These are phyloP conservation scores for Urocynchramus pylzowi DNA, from an alignment of 2,113 vertebrate species.

Conservation along the genomic window DNA sequence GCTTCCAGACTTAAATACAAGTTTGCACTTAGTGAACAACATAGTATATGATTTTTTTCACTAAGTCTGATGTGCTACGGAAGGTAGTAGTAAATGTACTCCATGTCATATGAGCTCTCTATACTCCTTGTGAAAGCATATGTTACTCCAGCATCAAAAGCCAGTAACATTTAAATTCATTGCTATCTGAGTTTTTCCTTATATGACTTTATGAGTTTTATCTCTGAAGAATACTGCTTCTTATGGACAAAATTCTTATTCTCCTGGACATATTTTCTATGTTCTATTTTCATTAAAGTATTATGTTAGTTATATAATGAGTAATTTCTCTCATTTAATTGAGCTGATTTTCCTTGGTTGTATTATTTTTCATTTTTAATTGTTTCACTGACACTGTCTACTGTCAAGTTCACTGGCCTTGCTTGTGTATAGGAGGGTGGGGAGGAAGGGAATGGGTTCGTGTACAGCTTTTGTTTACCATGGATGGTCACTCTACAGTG, in stretches of 20 bases:
- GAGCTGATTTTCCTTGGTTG: neutral
- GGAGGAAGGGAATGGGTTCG: neutral
- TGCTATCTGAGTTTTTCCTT: neutral
- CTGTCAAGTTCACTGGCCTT: neutral
- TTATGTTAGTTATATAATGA: neutral
- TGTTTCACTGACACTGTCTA: neutral
- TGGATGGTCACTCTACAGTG: neutral
- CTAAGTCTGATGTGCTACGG: neutral
- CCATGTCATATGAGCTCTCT: neutral
- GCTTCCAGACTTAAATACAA: neutral
- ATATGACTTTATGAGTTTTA: neutral
- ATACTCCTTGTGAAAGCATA: neutral
- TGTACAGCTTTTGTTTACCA: neutral
- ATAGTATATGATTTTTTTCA: neutral
- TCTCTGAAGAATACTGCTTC: neutral
- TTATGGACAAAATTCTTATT: neutral
- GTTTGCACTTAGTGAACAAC: neutral
- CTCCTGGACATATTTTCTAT: neutral
- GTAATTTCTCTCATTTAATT: neutral
- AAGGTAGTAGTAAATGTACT: neutral
- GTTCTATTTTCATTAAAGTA: neutral
- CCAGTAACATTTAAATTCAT: neutral
- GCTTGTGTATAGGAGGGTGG: neutral
- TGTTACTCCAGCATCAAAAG: neutral
- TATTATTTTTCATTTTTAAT: neutral